Conservation (phyloP, 2,797 vertebrate species). For the Silurus lanzhouensis region DNA sequence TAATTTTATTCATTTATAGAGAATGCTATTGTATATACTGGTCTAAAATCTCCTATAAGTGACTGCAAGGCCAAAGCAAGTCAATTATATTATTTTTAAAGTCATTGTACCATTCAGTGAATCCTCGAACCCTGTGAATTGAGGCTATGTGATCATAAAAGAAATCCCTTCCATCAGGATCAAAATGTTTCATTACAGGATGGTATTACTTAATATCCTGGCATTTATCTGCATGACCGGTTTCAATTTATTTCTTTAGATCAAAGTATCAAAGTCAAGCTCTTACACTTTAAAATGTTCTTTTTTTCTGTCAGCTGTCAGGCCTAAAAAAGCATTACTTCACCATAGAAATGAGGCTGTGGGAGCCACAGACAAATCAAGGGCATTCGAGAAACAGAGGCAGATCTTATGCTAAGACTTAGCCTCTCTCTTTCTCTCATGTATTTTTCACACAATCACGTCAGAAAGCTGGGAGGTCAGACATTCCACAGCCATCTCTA, state of each 20-base stretch:
- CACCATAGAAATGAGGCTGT: conserved; percentile 26
- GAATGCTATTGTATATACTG: background rate
- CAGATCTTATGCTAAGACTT: conserved; percentile 49
- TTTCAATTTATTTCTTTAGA: background rate
- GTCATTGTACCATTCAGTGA: background rate
- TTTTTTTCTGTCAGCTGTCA: background rate
- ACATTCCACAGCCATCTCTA: conserved; percentile 63
- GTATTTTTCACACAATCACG: conserved; percentile 67
- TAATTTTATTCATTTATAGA: too few species aligned
- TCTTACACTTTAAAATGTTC: background rate
- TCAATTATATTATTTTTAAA: background rate
- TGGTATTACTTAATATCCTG: background rate
- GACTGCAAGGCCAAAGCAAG: background rate
- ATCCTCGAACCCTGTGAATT: background rate
- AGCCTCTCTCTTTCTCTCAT: conserved; percentile 61
- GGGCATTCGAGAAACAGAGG: background rate
- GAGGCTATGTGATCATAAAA: background rate
- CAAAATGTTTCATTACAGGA: background rate
- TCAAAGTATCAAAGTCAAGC: background rate
- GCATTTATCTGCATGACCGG: conserved; percentile 15
- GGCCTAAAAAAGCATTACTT: conserved; percentile 22
- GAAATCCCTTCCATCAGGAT: background rate
- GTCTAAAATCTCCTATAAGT: background rate
- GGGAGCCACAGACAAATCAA: conserved; percentile 1
- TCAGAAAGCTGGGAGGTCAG: conserved; percentile 72